Evolutionary conservation across 2,113 vertebrate genomes (phyloP), one percentile per base, ranked within the genome.

Genomic region (Passer domesticus): DNA sequence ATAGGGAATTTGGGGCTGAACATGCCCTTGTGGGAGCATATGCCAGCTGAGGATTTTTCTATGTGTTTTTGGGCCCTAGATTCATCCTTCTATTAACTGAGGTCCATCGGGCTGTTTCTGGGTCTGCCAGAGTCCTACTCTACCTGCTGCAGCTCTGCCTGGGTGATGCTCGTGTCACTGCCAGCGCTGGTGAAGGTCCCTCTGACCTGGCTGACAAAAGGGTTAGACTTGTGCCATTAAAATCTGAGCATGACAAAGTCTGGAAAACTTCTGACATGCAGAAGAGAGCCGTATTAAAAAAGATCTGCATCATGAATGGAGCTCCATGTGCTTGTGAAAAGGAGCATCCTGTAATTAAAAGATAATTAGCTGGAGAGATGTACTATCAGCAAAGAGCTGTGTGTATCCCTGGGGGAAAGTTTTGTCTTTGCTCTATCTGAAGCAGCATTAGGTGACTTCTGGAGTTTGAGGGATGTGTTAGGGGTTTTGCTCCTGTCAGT

Each of bases 81-180:
- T 7, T 59, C 39, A 39, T 59, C 30, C 30, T 68, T 58, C 28
- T 60, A 0, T 16, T 53, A 63, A 3, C 37, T 33, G 64, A 86
- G n/a, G 46, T 55, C n/a, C 31, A n/a, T 24, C 35, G 73, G 75
- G 11, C 9, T 83, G 44, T 2, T 43, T 79, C 27, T 27, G 63
- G 53, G 24, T 41, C 37, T 86, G 31, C 41, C 37, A 1, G 69
- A 87, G 20, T 20, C n/a, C 73, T 56, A 13, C 12, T 52, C 15
- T 33, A 4, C 5, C 46, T 55, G 13, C 49, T 85, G 50, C 60
- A 79, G 66, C 56, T 62, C 94, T 66, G 50, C 44, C 66, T 16
- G 8, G 12, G 39, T 56, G 10, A 27, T 5, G 50, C 31, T 47
- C 0, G 0, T 5, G 2, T 43, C 31, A 1, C 68, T n/a, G 39